Evolutionary conservation across 1,140 invertebrate genomes (phyloP), one percentile per base, ranked within the genome.

Genomic region (Caenorhabditis briggsae): DNA sequence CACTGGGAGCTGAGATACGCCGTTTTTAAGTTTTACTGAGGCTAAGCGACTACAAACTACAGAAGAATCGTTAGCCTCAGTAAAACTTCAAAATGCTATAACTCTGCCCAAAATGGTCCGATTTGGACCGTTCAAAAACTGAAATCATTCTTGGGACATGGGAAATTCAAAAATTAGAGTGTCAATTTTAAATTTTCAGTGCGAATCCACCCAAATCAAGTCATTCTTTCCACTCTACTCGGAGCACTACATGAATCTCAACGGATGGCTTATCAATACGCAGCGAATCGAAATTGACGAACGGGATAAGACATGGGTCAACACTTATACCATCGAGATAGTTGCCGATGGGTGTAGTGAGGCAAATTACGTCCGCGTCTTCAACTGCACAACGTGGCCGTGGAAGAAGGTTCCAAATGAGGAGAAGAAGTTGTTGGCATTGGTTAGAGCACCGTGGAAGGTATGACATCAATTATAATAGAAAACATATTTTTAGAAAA

Each of bases 151-250:
- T 11, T 11, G n/a, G n/a, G n/a, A n/a, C n/a, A n/a, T 14, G 50
- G 2, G 16, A 16, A 53, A 53, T 53, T 53, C 50, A 53, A 53
- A 53, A 53, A 53, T 53, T 2, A 14, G 16, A 53, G 1, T 53
- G 6, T 53, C 23, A 61, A 61, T 61, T 25, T 61, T 6, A 7
- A 58, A 25, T 3, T 43, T 70, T 7, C 41, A 70, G 64, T 70
- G 64, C 59, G 59, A 61, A 33, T 61, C 59, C 20, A 61, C 59
- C 14, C 18, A 18, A 11, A 20, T 61, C 59, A 70, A 70, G 41
- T 70, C 64, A 41, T 70, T 70, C 64, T 70, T 70, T 9, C 64
- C 64, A 0, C 41, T 70, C 64, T 43, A 25, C 64, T 70, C 64
- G 5, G 41, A 70, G 0, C 64, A 70, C 16, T 70, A 70, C 43